Evolutionary conservation across 92 coral and sea anemone genomes (phyloP), one percentile per base, ranked within the genome.

Genomic region (Siderastrea radians): DNA sequence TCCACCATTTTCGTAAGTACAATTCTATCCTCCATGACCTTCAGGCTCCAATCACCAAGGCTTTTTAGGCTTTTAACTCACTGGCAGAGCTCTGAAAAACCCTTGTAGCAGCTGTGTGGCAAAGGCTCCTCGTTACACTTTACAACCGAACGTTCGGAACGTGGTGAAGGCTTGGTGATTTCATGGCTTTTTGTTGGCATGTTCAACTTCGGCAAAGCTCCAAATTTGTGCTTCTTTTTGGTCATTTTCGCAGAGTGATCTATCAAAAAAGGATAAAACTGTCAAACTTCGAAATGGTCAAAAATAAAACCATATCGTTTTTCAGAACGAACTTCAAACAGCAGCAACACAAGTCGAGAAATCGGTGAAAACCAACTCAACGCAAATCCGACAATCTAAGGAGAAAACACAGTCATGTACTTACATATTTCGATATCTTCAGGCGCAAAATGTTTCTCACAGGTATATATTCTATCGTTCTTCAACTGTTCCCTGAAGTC

Each of bases 31-130:
- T 69, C 79, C 6, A 46, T 4, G 59, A 64, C 44, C 72, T 84
- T 89, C 11, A 71, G 59, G 81, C 77, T 62, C 95, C 95, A 88
- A 83, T 83, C 82, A 88, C 87, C 66, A 64, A 91, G 75, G 55
- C 84, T 73, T 89, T 92, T 87, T 61, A 82, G 86, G 58, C 82
- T 46, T 63, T 50, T 49, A 44, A 61, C 80, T 50, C 92, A 78
- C n/a, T 81, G 67, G 79, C 93, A 80, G 46, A 92, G 86, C 78
- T 93, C 91, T 54, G 81, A 61, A 70, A 86, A 93, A 46, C 88
- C 84, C 69, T 49, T 77, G 83, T 93, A 90, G 82, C 83, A 90
- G 91, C 72, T 78, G 49, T 60, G 77, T 73, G 85, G 84, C 19
- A 74, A 61, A 38, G 26, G 43, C 51, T 13, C 59, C 70, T 85